phyloP scores from a whole-genome alignment of 2,113 vertebrate genomes.

The Gobius niger region DNA sequence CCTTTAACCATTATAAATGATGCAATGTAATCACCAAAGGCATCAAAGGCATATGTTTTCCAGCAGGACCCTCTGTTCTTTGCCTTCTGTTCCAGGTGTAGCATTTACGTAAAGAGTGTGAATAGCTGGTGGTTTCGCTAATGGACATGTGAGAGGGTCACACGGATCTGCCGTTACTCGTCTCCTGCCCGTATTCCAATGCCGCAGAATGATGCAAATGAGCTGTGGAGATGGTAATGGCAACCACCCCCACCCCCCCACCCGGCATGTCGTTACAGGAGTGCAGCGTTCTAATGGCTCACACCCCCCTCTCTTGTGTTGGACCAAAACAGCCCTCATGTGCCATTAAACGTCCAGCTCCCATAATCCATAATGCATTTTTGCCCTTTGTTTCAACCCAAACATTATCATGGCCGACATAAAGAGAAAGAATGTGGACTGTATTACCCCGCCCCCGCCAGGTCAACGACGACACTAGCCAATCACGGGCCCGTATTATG shows the following conservation, averaged over 20 bases:
- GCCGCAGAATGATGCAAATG: conserved; percentile 68
- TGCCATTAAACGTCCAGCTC: conserved; percentile 49
- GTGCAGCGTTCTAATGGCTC: conserved; percentile 41
- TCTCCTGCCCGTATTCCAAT: conserved; percentile 41
- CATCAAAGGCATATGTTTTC: neutral
- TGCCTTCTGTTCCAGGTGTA: conserved; percentile 22
- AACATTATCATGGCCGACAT: conserved; percentile 24
- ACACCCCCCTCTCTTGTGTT: conserved; percentile 10
- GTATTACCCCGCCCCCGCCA: conserved; percentile 38
- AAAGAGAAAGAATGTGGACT: conserved; percentile 32
- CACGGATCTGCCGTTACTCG: conserved; percentile 47
- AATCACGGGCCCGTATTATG: neutral
- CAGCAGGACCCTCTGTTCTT: neutral
- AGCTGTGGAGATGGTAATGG: conserved; percentile 56
- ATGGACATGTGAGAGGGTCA: conserved; percentile 25
- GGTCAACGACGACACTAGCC: conserved; percentile 32
- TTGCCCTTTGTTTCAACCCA: conserved; percentile 12
- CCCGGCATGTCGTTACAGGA: conserved; percentile 60
- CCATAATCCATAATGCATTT: conserved; percentile 1
- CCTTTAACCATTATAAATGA: no score
- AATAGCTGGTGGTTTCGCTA: neutral
- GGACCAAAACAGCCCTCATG: conserved; percentile 23
- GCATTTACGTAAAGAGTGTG: conserved; percentile 49
- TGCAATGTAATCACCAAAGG: neutral
- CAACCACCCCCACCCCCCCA: conserved; percentile 26